Percentiles rank a stretch among this genome's conserved stretches.
Conservation (phyloP, 2,797 vertebrate species). For the Urocyon cinereoargenteus region DNA sequence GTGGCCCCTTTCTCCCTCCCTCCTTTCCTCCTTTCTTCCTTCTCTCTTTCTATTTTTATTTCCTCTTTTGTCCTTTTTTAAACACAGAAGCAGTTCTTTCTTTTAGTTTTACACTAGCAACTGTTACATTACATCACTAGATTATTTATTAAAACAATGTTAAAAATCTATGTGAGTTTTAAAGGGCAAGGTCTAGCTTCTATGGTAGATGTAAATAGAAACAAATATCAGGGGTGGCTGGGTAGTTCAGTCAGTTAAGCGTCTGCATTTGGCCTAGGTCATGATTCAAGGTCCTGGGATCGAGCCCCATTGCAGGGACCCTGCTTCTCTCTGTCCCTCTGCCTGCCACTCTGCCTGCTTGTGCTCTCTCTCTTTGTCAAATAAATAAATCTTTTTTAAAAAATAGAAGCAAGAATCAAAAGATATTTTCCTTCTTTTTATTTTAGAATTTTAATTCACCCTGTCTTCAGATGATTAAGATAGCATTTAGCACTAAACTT, state of each 20-base stretch:
- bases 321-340: too few relatives aligned
- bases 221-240: neutral
- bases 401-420: neutral
- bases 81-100: neutral
- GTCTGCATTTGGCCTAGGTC: too few relatives aligned
- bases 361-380: too few relatives aligned
- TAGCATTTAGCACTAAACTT: neutral
- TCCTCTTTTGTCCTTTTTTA: neutral
- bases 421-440: neutral
- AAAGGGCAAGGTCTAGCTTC: neutral
- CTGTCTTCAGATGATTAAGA: neutral
- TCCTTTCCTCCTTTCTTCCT: too few relatives aligned
- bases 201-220: neutral
- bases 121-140: neutral
- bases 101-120: neutral
- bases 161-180: neutral
- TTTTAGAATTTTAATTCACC: neutral
- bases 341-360: too few relatives aligned
- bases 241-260: too few relatives aligned
- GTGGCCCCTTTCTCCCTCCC: neutral
- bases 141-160: neutral
- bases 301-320: too few relatives aligned
- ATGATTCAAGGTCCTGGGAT: too few relatives aligned
- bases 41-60: too few relatives aligned
- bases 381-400: too few relatives aligned